Percentiles rank a stretch among this genome's conserved stretches.
Evolutionary conservation across 1,140 invertebrate genomes (phyloP).

Genomic region (Meteorus sp.): DNA sequence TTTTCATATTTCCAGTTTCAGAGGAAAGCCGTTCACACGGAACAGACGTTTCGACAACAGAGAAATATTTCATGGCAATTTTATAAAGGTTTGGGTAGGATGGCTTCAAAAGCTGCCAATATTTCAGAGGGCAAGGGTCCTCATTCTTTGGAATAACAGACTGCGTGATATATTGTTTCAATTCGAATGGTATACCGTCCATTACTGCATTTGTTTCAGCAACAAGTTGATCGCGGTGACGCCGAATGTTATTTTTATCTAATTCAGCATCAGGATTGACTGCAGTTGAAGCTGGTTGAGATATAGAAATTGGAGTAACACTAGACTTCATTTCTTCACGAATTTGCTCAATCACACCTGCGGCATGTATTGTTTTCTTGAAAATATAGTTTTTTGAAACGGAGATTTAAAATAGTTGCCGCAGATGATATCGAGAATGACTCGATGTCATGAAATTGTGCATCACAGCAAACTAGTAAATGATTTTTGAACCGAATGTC

Average conservation of each 20-base stretch:
- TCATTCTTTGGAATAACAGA: too few species aligned
- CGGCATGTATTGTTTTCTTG: not conserved
- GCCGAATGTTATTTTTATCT: not conserved
- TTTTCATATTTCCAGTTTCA: constrained; percentile 34
- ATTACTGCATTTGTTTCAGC: too few species aligned
- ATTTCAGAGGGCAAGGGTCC: constrained; percentile 46
- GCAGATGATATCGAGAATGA: constrained; percentile 31
- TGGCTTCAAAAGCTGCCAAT: constrained; percentile 44
- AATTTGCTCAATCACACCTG: not conserved
- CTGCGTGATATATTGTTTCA: constrained; percentile 35
- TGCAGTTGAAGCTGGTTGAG: not conserved
- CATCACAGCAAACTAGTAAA: constrained; percentile 33
- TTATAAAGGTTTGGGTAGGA: constrained; percentile 43
- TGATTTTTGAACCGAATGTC: constrained; percentile 25
- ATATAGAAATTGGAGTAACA: not conserved
- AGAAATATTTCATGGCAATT: constrained; percentile 41
- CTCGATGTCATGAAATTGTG: constrained; percentile 40
- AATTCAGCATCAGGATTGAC: not conserved
- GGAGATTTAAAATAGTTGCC: constrained; percentile 46
- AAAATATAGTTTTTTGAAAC: constrained; percentile 46
- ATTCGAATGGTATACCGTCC: not conserved
- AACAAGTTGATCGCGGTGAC: too few species aligned
- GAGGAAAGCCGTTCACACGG: constrained; percentile 50
- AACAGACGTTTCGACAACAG: constrained; percentile 46
- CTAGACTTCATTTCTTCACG: not conserved